Conservation (phyloP, 2,113 vertebrate species). For the Coptodon bakossiorum region DNA sequence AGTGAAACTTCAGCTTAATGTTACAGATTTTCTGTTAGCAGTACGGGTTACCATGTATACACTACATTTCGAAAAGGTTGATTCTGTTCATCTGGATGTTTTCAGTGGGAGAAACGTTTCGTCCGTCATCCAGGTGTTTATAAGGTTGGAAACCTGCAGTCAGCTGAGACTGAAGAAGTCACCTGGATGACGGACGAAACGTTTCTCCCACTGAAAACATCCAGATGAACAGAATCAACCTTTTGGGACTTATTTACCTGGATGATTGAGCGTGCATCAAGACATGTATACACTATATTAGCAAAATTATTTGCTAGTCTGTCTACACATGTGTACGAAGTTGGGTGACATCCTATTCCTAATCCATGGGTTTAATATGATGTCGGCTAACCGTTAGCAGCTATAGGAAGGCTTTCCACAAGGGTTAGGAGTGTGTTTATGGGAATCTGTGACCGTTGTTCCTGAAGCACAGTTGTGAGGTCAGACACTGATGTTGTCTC, state of each 20-base stretch:
- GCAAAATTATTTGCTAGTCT: background rate
- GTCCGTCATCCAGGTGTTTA: background rate
- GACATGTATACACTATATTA: background rate
- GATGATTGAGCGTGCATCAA: background rate
- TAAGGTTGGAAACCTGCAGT: background rate
- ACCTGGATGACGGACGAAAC: background rate
- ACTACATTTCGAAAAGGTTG: rapidly evolving
- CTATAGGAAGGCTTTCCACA: background rate
- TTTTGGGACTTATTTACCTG: background rate
- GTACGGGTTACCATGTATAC: background rate
- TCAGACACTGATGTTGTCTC: background rate
- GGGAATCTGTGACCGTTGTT: background rate
- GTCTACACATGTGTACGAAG: background rate
- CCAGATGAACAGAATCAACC: background rate
- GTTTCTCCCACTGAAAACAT: background rate
- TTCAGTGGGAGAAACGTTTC: background rate
- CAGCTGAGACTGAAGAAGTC: background rate
- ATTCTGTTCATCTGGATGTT: background rate
- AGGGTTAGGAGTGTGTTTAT: background rate
- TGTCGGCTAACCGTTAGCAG: rapidly evolving
- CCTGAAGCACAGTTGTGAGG: background rate
- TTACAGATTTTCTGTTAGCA: background rate
- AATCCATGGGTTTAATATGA: background rate
- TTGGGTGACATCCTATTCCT: background rate
- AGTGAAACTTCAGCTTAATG: background rate